These are phyloP conservation scores for Phylloscopus whistleri DNA, from an alignment of 2,113 vertebrate species.

Conservation along the genomic window DNA sequence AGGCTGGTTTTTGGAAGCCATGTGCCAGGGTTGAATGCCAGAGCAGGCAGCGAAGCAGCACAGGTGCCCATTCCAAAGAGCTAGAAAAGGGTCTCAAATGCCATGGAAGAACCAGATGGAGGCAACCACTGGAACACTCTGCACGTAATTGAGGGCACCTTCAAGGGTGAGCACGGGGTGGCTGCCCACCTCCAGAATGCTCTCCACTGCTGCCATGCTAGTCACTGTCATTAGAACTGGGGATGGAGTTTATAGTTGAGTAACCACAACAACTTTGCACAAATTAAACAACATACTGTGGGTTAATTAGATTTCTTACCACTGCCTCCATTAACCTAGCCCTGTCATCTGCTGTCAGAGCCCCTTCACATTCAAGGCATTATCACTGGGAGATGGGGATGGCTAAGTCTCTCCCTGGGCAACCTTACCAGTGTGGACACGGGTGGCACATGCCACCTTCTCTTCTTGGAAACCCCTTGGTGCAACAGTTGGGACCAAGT, in stretches of 20 bases:
- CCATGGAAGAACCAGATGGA: slow-evolving; percentile 48
- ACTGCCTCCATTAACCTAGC: neutral
- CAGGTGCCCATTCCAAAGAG: slow-evolving; percentile 16
- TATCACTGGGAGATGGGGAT: neutral
- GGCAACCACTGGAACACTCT: slow-evolving; percentile 25
- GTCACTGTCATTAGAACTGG: slow-evolving; percentile 7
- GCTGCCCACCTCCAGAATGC: neutral
- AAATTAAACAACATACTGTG: slow-evolving; percentile 52
- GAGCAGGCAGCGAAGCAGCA: neutral
- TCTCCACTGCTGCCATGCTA: neutral
- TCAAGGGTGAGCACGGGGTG: neutral
- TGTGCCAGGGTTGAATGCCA: neutral
- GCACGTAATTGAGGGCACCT: slow-evolving; percentile 46
- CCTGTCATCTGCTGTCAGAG: neutral
- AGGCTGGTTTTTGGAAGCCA: slow-evolving; percentile 8
- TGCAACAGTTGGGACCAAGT: neutral
- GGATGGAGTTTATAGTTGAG: slow-evolving; percentile 45
- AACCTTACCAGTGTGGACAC: neutral
- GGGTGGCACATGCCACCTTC: neutral
- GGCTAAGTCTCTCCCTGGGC: neutral
- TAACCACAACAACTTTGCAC: slow-evolving; percentile 49
- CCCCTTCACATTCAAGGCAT: neutral
- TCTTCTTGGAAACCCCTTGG: neutral
- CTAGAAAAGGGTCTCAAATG: neutral
- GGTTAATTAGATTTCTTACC: slow-evolving; percentile 62